Percentiles rank a stretch among this genome's conserved stretches.
phyloP scores from a whole-genome alignment of 2,888 invertebrate species.

The Scaptomyza reducta region DNA sequence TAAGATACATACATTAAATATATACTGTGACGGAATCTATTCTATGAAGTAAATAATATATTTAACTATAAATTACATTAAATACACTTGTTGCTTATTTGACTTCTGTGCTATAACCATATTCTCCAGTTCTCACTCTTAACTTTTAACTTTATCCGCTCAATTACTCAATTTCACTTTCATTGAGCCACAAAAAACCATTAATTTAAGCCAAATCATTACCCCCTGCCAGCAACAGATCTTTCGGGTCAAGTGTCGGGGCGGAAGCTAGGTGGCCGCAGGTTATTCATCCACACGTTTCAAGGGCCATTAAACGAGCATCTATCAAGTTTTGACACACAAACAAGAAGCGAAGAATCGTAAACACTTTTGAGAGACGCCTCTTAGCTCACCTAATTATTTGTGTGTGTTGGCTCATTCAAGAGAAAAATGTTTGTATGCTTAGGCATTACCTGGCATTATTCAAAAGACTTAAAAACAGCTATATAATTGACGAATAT shows the following conservation, averaged over 20 bases:
- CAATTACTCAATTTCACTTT: conserved; percentile 1
- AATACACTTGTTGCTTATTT: too few species aligned
- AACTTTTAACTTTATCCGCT: neutral
- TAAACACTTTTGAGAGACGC: conserved; percentile 23
- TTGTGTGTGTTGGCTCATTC: conserved; percentile 18
- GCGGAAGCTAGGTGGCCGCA: conserved; percentile 1
- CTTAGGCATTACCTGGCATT: conserved; percentile 20
- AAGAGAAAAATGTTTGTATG: neutral
- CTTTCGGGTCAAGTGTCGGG: neutral
- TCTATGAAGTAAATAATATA: too few species aligned
- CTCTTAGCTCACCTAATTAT: conserved; percentile 47
- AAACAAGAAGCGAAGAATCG: neutral
- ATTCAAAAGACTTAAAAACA: conserved; percentile 3
- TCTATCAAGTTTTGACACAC: conserved; percentile 13
- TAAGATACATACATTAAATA: too few species aligned
- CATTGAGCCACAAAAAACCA: conserved; percentile 1
- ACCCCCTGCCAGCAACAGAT: neutral
- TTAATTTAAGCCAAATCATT: neutral
- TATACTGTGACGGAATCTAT: too few species aligned
- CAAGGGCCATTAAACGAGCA: conserved; percentile 24
- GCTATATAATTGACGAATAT: neutral
- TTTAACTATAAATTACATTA: too few species aligned
- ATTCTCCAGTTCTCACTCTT: too few species aligned
- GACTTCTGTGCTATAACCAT: too few species aligned
- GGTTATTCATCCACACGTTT: neutral